These are phyloP conservation scores for Coregonus ussuriensis DNA, from an alignment of 2,797 vertebrate species.

Conservation along the genomic window DNA sequence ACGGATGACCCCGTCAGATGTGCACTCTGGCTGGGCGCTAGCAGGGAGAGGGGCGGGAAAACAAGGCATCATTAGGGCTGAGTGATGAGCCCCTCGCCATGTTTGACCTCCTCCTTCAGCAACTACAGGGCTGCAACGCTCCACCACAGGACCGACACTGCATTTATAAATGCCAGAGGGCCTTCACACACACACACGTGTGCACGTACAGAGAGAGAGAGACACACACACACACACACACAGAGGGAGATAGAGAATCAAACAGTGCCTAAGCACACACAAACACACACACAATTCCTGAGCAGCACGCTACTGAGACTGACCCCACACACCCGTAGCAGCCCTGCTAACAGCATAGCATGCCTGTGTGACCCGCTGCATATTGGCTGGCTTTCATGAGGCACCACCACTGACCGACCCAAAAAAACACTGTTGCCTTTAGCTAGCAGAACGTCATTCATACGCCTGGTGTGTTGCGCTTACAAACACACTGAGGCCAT, in stretches of 20 bases:
- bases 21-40: constrained; percentile 85
- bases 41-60: constrained; percentile 55
- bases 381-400: background rate
- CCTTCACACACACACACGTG: constrained; percentile 63
- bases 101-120: constrained; percentile 82
- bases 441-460: constrained; percentile 35
- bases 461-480: constrained; percentile 36
- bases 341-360: background rate
- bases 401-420: constrained; percentile 10
- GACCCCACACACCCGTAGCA: too few relatives aligned
- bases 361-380: background rate
- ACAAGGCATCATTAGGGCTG: constrained; percentile 91
- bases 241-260: constrained; percentile 42
- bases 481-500: constrained; percentile 48
- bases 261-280: constrained; percentile 31
- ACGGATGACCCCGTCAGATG: constrained; percentile 90
- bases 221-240: constrained; percentile 65
- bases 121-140: constrained; percentile 38
- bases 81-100: constrained; percentile 90
- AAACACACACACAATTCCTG: constrained; percentile 35
- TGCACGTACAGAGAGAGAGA: constrained; percentile 68
- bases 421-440: background rate
- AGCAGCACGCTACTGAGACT: background rate
- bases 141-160: constrained; percentile 46
- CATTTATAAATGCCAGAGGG: constrained; percentile 67